Base-by-base conservation (phyloP, 2,797 vertebrate species). In the Petrocephalus sullivani region DNA sequence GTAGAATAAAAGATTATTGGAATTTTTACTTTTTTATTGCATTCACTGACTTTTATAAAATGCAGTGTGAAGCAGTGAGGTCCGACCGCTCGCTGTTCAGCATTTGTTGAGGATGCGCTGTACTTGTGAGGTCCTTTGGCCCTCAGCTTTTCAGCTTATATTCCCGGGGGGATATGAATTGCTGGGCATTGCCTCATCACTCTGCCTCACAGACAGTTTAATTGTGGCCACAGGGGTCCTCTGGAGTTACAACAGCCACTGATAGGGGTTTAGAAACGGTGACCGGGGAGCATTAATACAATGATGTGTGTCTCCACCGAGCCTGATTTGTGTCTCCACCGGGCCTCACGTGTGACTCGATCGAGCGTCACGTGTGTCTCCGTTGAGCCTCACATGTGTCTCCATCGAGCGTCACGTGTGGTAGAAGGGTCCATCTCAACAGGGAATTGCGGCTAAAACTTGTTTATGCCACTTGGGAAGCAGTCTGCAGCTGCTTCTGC, bases 141-240 rank as follows among this genome's bases (percentile, higher is more conserved):
- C 41, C 41, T 46, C 41, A 71, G 14, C 64, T 71, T 71, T 28
- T 71, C 64, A 71, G 64, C 28, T 71, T 37, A 71, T 71, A 71
- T 71, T 71, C 4, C 64, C 16, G 75, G 75, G 75, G 37, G 19
- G 6, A 81, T 81, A 49, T 57, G 49, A 88, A 88, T 64, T 87
- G 85, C 81, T 89, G 88, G 88, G 53, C 75, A 56, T 78, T 60
- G 86, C 89, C 87, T 87, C 81, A 87, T 19, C 5, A 64, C 85
- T 60, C 84, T 87, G 88, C 81, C 89, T 89, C 88, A 88, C 84
- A 89, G 86, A 88, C 87, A 58, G 71, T 85, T 87, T 91, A 91
- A 91, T 91, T 90, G 88, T 88, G 87, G 87, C 90, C 41, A 46
- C 41, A 88, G 64, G 87, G 87, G 85, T 87, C 85, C 82, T 87